Evolutionary conservation across 2,888 invertebrate genomes (phyloP), one percentile per base, ranked within the genome.

Genomic region (Brassicogethes aeneus): DNA sequence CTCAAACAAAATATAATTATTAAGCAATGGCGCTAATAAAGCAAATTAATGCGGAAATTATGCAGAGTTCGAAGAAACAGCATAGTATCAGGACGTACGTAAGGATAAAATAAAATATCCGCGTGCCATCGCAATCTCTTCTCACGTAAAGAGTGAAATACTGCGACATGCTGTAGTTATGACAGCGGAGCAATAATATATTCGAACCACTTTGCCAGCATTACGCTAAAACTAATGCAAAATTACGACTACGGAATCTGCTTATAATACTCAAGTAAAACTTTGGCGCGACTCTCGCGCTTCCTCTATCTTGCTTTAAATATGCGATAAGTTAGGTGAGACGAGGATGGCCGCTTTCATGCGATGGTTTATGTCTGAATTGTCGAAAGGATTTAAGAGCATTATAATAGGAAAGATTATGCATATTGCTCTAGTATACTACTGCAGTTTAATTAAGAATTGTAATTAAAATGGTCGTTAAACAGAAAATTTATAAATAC

Each of bases 211-310:
- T 50, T 53, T 53, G 50, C 52, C 47, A 36, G 49, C 44, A 49
- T 53, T 54, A 50, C 51, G 43, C 46, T 48, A 52, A 56, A 56
- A 52, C 55, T 56, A 54, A 57, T 54, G 52, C 56, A 48, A 49
- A 57, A 50, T 55, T 55, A 56, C 52, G 50, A 51, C 45, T 44
- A 30, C 32, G 32, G 23, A 23, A 23, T 23, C 23, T 23, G 23
- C 23, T 23, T 23, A 23, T 23, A 23, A 23, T 8, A 15, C 36
- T 31, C 38, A 36, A 39, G 36, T 34, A 40, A 40, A 43, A 36
- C 40, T 43, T 30, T 36, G 36, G 17, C 32, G 23, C 23, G 23
- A 5, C 10, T 23, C 23, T 23, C n/a, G 23, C 23, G 5, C 23
- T 23, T 23, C 23, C 10, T 10, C 23, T 23, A 23, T 23, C 23